Conservation (phyloP, 2,888 invertebrate species). For the Acheta domesticus region DNA sequence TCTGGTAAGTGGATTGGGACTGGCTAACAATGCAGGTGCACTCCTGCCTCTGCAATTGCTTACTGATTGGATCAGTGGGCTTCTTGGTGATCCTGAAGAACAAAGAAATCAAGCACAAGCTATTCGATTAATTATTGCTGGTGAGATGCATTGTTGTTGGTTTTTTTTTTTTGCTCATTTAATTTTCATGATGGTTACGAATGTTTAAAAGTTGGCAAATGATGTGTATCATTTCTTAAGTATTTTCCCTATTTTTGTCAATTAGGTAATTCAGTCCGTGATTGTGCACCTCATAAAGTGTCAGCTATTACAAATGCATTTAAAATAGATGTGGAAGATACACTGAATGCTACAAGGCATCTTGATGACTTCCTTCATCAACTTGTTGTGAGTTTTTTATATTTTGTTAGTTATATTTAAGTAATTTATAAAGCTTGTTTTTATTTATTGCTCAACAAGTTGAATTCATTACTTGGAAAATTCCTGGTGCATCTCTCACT, state of each 20-base stretch:
- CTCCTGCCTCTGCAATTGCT: slow-evolving; percentile 70
- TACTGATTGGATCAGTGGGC: slow-evolving; percentile 76
- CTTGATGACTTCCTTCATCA: slow-evolving; percentile 60
- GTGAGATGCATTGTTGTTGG: slow-evolving; percentile 47
- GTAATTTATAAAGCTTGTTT: too few relatives aligned
- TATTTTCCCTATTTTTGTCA: neutral
- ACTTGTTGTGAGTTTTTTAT: slow-evolving; percentile 49
- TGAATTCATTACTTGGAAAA: too few relatives aligned
- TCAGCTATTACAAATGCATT: slow-evolving; percentile 12
- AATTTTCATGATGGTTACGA: neutral
- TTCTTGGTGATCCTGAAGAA: slow-evolving; percentile 61
- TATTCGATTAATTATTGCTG: slow-evolving; percentile 78
- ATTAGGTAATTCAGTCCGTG: slow-evolving; percentile 33
- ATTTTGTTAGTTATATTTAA: too few relatives aligned
- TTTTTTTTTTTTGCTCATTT: neutral
- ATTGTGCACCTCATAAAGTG: slow-evolving; percentile 24
- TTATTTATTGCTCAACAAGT: too few relatives aligned
- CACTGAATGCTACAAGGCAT: slow-evolving; percentile 58
- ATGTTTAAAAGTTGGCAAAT: too few relatives aligned
- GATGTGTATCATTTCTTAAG: too few relatives aligned
- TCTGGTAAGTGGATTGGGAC: slow-evolving; percentile 72
- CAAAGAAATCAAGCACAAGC: slow-evolving; percentile 63
- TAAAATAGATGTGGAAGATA: slow-evolving; percentile 45
- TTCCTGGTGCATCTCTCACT: too few relatives aligned
- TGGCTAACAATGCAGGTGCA: slow-evolving; percentile 61